Percentiles rank a stretch among this genome's conserved stretches.
phyloP scores from a whole-genome alignment of 2,888 invertebrate species.

The Erebia palarica region DNA sequence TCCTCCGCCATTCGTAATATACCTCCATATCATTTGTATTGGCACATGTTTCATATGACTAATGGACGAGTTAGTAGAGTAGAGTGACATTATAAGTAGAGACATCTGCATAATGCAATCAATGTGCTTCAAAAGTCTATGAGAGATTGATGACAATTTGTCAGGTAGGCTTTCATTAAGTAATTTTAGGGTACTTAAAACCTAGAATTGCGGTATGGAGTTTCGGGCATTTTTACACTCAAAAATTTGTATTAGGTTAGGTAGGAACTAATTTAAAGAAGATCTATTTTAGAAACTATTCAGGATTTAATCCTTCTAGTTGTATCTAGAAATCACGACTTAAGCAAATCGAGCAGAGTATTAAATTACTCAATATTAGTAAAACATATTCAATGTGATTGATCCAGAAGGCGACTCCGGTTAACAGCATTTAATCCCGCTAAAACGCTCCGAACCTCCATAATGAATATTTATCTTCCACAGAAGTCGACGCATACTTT shows the following conservation, averaged over 20 bases:
- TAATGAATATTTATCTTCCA: slow-evolving; percentile 81
- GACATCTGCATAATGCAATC: slow-evolving; percentile 65
- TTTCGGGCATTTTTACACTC: too few species aligned
- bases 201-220: too few species aligned
- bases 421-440: slow-evolving; percentile 79
- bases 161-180: not conserved
- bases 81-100: slow-evolving; percentile 61
- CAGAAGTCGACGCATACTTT: slow-evolving; percentile 78
- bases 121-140: slow-evolving; percentile 47
- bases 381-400: slow-evolving; percentile 51
- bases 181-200: too few species aligned
- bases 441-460: slow-evolving; percentile 79
- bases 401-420: slow-evolving; percentile 70
- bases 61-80: too few species aligned
- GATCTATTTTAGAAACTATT: too few species aligned
- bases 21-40: slow-evolving; percentile 82
- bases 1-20: slow-evolving; percentile 76
- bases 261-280: too few species aligned
- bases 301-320: too few species aligned
- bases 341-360: not conserved
- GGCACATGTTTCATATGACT: slow-evolving; percentile 82
- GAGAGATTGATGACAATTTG: slow-evolving; percentile 40
- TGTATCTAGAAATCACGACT: too few species aligned
- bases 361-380: slow-evolving; percentile 18
- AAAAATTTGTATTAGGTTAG: too few species aligned